phyloP scores from a whole-genome alignment of 2,888 invertebrate species.

The Microctonus aethiopoides region DNA sequence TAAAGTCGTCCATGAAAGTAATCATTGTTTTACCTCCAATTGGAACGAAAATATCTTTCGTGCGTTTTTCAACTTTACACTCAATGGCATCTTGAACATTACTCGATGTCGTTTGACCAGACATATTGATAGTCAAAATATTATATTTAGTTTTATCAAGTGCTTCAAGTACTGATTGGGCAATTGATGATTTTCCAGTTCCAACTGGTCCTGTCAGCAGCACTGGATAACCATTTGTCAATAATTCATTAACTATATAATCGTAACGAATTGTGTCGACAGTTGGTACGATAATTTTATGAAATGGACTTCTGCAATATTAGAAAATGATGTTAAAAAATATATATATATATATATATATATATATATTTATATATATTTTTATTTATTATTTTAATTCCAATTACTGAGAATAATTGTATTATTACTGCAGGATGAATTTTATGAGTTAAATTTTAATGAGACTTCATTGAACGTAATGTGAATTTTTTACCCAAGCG shows the following conservation, averaged over 20 bases:
- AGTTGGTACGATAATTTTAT: slow-evolving; percentile 87
- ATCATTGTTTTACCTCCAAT: slow-evolving; percentile 85
- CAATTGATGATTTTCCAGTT: slow-evolving; percentile 87
- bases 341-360: background rate
- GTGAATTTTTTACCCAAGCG: slow-evolving; percentile 69
- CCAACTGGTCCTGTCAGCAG: slow-evolving; percentile 86
- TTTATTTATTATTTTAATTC: background rate
- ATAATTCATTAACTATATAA: slow-evolving; percentile 75
- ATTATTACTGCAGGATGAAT: slow-evolving; percentile 11
- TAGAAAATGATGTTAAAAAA: too few species aligned
- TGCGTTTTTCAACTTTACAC: slow-evolving; percentile 83
- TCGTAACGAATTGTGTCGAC: slow-evolving; percentile 89
- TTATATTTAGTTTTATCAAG: slow-evolving; percentile 73
- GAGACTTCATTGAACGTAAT: slow-evolving; percentile 19
- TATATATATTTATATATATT: background rate
- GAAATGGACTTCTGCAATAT: slow-evolving; percentile 76
- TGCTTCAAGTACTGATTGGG: slow-evolving; percentile 70
- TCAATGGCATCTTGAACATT: slow-evolving; percentile 70
- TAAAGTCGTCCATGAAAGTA: slow-evolving; percentile 91
- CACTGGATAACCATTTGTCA: slow-evolving; percentile 77
- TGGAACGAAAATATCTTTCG: slow-evolving; percentile 85
- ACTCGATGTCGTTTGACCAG: slow-evolving; percentile 87
- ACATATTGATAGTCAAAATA: slow-evolving; percentile 85
- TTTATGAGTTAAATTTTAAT: slow-evolving; percentile 2
- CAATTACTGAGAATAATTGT: slow-evolving; percentile 7